Evolutionary conservation across 2,888 invertebrate species (phyloP), one percentile per base, ranked within the genome.

Genomic region (Ptilodon capucinus): DNA sequence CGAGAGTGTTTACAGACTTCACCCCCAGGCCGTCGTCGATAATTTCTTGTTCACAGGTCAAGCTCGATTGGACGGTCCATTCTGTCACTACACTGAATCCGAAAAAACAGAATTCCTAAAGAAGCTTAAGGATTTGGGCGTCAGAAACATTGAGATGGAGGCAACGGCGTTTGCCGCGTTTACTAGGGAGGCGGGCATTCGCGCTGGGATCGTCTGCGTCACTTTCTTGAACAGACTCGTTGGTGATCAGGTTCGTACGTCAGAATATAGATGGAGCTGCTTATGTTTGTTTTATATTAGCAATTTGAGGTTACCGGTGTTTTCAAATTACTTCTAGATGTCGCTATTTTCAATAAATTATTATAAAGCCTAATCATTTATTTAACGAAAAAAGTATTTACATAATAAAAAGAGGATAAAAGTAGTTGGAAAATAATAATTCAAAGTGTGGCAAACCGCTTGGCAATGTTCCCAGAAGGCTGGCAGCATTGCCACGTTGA

Each of bases 141-240:
- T 96, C 0, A 90, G 88, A 36, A 96, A 96, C 71, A 95, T 96
- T 42, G 96, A 96, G 78, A 95, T 95, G 96, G 96, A 96, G 75
- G 93, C 94, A 0, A 92, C 94, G 0, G 94, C 95, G 32, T 95
- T 96, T 66, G 92, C 95, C 0, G 94, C 95, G 0, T 74, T 94
- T 42, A 94, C 95, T 4, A 83, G 92, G 40, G 92, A 93, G 54
- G 93, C 94, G 0, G 94, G 94, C 0, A 81, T 95, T 0, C 86
- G 92, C 57, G 92, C 94, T 0, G 94, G 93, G 0, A 94, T 95
- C 32, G 91, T 95, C 0, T 96, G 96, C 70, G 95, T 95, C 0
- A 93, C 95, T 0, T 68, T 96, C 0, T 54, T 97, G 2, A 91
- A 97, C 76, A 91, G 96, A 16, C 81, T 95, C 13, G 73, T 93